A percentile compares a stretch with the other conserved stretches of the same genome.
Conservation (phyloP, 2,113 vertebrate genomes). For the Martes martes region DNA sequence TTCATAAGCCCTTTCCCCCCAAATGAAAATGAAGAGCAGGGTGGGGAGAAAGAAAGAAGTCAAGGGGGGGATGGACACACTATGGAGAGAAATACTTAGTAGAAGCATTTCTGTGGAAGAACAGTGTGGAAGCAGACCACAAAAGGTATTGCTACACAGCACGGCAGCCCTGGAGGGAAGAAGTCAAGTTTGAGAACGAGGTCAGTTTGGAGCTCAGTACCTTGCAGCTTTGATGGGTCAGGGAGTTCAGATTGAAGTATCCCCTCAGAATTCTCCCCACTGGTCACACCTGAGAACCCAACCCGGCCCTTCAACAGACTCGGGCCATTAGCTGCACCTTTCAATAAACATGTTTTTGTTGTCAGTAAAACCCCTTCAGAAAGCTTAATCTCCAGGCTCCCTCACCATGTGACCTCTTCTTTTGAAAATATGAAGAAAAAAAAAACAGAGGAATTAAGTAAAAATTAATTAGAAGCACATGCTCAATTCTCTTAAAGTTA, state of each 20-base stretch:
- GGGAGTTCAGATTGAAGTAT: not conserved
- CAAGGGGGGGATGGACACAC: not conserved
- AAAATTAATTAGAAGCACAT: conserved; percentile 65
- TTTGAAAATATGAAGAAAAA: not conserved
- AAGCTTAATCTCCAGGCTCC: not conserved
- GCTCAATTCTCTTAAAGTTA: conserved; percentile 24
- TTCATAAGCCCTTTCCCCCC: not conserved
- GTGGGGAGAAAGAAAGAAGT: not conserved
- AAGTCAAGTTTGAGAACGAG: not conserved
- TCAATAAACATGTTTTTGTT: not conserved
- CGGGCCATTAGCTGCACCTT: not conserved
- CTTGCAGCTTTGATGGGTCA: not conserved
- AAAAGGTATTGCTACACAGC: not conserved
- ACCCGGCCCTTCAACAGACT: not conserved
- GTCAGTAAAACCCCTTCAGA: conserved; percentile 16
- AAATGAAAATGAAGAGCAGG: conserved; percentile 45
- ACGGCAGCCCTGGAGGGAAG: not conserved
- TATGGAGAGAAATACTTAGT: not conserved
- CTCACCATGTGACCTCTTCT: not conserved
- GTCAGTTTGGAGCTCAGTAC: not conserved
- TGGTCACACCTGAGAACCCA: not conserved
- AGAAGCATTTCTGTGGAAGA: too few species aligned
- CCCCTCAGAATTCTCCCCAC: not conserved
- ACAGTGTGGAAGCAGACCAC: not conserved
- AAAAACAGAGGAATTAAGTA: conserved; percentile 47